Conservation (phyloP, 2,113 vertebrate species). For the Columba janthina region DNA sequence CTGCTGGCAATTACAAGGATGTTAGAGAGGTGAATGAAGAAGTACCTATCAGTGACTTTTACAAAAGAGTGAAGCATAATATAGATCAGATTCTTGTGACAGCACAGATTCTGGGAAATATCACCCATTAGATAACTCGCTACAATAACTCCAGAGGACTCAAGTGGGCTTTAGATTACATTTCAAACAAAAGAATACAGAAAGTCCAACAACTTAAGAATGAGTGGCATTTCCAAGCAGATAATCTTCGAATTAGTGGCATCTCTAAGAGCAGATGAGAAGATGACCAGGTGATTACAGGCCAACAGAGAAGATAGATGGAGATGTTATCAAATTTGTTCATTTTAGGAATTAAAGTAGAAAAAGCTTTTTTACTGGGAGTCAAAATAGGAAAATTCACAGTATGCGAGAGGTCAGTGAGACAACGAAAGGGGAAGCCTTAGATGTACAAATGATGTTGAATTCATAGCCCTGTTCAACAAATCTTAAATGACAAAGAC, state of each 20-base stretch:
- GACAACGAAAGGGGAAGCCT: not conserved
- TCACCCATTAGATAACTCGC: not conserved
- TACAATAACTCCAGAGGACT: not conserved
- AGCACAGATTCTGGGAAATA: not conserved
- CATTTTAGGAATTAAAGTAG: not conserved
- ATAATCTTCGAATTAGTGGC: not conserved
- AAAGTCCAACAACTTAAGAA: not conserved
- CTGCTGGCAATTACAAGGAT: not conserved
- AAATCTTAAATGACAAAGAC: not conserved
- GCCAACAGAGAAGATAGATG: not conserved
- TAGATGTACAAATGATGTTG: not conserved
- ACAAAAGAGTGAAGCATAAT: not conserved
- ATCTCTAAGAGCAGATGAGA: not conserved
- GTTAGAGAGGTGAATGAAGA: not conserved
- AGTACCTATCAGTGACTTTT: not conserved
- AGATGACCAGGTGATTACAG: not conserved
- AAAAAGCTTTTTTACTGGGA: not conserved
- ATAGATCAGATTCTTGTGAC: not conserved
- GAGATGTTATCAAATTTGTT: not conserved
- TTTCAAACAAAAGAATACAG: not conserved
- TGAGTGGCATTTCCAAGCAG: not conserved
- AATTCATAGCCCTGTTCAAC: not conserved
- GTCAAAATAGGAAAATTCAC: not conserved
- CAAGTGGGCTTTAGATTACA: not conserved
- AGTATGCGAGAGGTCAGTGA: not conserved